Conservation (phyloP, 2,797 vertebrate species). For the Eremophila alpestris region DNA sequence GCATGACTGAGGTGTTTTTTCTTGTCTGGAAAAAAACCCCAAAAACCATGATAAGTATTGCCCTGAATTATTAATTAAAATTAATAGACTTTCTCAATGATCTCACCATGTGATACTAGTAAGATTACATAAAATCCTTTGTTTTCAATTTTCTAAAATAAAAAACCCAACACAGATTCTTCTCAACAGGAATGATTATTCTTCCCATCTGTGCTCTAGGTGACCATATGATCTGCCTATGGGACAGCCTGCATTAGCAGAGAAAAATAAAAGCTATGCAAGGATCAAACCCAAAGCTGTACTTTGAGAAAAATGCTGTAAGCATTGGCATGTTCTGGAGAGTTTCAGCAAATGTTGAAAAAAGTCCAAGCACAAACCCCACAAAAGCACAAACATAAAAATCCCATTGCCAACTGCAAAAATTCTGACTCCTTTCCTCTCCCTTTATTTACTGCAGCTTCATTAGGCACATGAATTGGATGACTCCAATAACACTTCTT, state of each 20-base stretch:
- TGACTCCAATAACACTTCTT: neutral
- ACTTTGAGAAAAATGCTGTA: neutral
- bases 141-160: neutral
- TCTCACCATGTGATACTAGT: neutral
- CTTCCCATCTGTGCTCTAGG: neutral
- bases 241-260: neutral
- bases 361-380: neutral
- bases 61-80: neutral
- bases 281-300: neutral
- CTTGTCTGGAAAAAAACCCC: neutral
- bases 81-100: neutral
- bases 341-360: neutral
- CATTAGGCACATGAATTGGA: neutral
- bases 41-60: neutral
- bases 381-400: neutral
- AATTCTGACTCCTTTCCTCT: neutral
- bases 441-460: neutral
- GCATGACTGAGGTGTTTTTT: neutral
- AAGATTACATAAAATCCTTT: neutral
- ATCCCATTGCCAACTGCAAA: neutral
- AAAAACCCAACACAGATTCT: neutral
- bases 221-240: neutral
- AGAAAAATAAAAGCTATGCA: neutral
- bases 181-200: neutral
- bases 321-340: neutral